A percentile compares a stretch with the other conserved stretches of the same genome.
Conservation (phyloP, 2,888 invertebrate genomes). For the Oscheius onirici region DNA sequence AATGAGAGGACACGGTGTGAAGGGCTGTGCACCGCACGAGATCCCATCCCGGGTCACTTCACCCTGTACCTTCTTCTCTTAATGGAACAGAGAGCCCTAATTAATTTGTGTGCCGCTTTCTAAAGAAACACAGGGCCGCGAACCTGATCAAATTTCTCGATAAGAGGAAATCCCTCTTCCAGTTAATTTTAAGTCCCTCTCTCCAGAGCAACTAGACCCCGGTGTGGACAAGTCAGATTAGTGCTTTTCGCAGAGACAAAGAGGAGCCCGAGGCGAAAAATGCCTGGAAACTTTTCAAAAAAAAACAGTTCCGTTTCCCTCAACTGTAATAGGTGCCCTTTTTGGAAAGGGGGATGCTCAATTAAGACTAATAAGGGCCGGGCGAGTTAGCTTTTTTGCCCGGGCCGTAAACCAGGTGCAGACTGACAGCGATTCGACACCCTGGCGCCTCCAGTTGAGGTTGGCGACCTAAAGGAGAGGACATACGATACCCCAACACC, state of each 20-base stretch:
- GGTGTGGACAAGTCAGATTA: conserved; percentile 29
- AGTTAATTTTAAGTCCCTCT: too few species aligned
- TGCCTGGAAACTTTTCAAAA: conserved; percentile 3
- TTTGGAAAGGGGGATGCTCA: not conserved
- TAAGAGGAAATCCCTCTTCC: not conserved
- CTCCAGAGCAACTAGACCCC: conserved; percentile 2
- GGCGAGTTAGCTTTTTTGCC: not conserved
- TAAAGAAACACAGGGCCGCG: too few species aligned
- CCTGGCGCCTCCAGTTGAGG: conserved; percentile 6
- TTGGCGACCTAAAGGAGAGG: not conserved
- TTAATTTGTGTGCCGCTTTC: conserved; percentile 6
- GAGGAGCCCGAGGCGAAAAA: not conserved
- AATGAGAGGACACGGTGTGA: conserved; percentile 32
- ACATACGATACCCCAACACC: conserved; percentile 14
- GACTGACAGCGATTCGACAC: conserved; percentile 26
- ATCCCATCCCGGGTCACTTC: conserved; percentile 20
- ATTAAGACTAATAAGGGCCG: not conserved
- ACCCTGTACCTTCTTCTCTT: not conserved
- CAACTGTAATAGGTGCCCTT: not conserved
- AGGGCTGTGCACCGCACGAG: conserved; percentile 8
- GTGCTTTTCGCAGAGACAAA: conserved; percentile 13
- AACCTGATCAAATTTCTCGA: conserved; percentile 2
- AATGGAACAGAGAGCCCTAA: conserved; percentile 2
- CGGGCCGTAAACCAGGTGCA: conserved; percentile 30
- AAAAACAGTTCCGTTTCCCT: not conserved